phyloP scores from a whole-genome alignment of 2,888 invertebrate genomes.

The Phengaris arion region DNA sequence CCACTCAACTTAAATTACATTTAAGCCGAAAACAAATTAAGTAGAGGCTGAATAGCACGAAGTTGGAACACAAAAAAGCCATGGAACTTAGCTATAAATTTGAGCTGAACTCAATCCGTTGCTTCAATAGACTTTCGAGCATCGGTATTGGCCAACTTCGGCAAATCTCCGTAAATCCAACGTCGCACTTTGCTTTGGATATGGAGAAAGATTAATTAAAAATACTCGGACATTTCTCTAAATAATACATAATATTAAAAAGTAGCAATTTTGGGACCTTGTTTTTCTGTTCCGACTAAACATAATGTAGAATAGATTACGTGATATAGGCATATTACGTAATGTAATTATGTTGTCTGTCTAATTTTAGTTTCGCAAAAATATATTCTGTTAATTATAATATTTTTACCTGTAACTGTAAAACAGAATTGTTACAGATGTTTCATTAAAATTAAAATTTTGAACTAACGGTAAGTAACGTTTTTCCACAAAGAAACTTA shows the following conservation, averaged over 20 bases:
- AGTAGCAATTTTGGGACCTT: neutral
- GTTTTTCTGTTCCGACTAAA: neutral
- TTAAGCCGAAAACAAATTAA: constrained; percentile 25
- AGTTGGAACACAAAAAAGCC: constrained; percentile 31
- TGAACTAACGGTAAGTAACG: too few relatives aligned
- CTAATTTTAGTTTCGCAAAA: too few relatives aligned
- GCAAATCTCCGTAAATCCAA: constrained; percentile 33
- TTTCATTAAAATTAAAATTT: neutral
- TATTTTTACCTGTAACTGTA: too few relatives aligned
- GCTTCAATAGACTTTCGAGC: constrained; percentile 46
- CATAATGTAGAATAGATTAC: too few relatives aligned
- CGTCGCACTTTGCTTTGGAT: constrained; percentile 29
- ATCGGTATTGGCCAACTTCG: constrained; percentile 37
- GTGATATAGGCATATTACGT: too few relatives aligned
- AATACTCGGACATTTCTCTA: neutral
- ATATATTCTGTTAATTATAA: too few relatives aligned
- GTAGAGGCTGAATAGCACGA: constrained; percentile 25
- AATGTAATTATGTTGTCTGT: too few relatives aligned
- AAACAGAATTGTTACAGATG: too few relatives aligned
- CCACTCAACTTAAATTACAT: constrained; percentile 26
- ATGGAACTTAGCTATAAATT: constrained; percentile 43
- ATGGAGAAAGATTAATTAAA: constrained; percentile 25
- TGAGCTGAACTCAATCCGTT: constrained; percentile 47
- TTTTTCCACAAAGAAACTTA: constrained; percentile 3
- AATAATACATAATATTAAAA: neutral